phyloP scores from a whole-genome alignment of 2,888 invertebrate genomes.

The Sceliomorpha sp. region DNA sequence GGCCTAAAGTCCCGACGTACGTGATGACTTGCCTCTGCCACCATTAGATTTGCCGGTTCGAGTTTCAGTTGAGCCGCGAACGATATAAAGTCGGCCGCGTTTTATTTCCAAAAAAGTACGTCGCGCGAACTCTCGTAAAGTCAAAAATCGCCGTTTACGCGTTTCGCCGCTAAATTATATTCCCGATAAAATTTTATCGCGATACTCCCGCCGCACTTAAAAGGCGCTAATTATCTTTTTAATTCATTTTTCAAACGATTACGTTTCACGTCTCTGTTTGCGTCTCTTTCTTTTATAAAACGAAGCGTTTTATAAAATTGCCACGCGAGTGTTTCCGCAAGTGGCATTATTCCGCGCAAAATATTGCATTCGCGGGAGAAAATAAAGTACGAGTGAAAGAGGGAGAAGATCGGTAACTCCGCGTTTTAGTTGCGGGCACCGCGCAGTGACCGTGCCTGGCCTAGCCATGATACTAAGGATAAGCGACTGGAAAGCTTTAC shows the following conservation, averaged over 20 bases:
- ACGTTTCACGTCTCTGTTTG: too few species aligned
- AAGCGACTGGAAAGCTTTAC: conserved; percentile 70
- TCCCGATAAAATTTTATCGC: conserved; percentile 42
- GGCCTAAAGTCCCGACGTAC: conserved; percentile 60
- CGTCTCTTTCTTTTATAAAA: too few species aligned
- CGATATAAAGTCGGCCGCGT: conserved; percentile 41
- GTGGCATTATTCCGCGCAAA: conserved; percentile 38
- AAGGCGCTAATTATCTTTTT: too few species aligned
- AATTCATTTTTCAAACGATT: too few species aligned
- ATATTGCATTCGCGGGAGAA: conserved; percentile 37
- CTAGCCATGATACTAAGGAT: conserved; percentile 59
- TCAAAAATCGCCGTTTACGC: conserved; percentile 40
- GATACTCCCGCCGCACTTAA: conserved; percentile 35
- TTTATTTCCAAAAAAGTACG: conserved; percentile 43
- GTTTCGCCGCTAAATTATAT: conserved; percentile 21
- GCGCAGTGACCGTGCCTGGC: conserved; percentile 39
- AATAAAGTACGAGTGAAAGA: conserved; percentile 35
- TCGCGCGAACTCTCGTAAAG: conserved; percentile 20
- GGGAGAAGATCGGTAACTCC: conserved; percentile 25
- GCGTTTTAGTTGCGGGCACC: conserved; percentile 38
- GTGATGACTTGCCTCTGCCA: conserved; percentile 72
- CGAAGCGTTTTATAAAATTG: too few species aligned
- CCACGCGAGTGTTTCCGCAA: conserved; percentile 10
- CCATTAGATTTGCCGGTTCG: conserved; percentile 76
- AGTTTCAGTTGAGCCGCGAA: conserved; percentile 73